phyloP scores from a whole-genome alignment of 2,888 invertebrate genomes.

The Augiades crinisus region DNA sequence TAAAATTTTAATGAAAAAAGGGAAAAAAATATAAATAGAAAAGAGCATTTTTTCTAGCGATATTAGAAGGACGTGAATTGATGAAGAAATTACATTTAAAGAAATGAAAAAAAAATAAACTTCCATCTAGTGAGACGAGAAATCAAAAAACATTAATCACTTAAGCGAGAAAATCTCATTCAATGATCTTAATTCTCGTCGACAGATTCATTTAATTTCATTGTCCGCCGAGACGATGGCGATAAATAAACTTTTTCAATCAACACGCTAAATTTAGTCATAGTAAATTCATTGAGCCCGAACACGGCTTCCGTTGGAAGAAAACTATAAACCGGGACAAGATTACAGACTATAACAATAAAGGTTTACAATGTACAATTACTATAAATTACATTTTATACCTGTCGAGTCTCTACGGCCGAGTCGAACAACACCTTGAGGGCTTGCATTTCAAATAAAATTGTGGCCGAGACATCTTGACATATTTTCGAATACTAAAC shows the following conservation, averaged over 20 bases:
- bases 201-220: background rate
- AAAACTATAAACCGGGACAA: background rate
- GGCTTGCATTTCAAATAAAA: slow-evolving; percentile 24
- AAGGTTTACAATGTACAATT: slow-evolving; percentile 19
- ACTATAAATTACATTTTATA: slow-evolving; percentile 22
- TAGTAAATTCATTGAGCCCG: background rate
- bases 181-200: no score
- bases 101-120: no score
- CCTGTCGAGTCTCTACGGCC: slow-evolving; percentile 8
- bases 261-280: background rate
- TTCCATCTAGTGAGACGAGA: no score
- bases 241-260: background rate
- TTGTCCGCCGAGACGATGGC: background rate
- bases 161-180: no score
- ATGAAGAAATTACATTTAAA: no score
- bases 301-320: background rate
- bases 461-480: slow-evolving; percentile 19
- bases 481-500: slow-evolving; percentile 23
- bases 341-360: slow-evolving; percentile 17
- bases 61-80: no score
- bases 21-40: no score
- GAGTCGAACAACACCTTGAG: slow-evolving; percentile 20
- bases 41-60: no score
- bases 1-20: no score
- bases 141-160: no score